Evolutionary conservation across 2,797 vertebrate genomes (phyloP), one percentile per base, ranked within the genome.

Genomic region (Sylvia borin): DNA sequence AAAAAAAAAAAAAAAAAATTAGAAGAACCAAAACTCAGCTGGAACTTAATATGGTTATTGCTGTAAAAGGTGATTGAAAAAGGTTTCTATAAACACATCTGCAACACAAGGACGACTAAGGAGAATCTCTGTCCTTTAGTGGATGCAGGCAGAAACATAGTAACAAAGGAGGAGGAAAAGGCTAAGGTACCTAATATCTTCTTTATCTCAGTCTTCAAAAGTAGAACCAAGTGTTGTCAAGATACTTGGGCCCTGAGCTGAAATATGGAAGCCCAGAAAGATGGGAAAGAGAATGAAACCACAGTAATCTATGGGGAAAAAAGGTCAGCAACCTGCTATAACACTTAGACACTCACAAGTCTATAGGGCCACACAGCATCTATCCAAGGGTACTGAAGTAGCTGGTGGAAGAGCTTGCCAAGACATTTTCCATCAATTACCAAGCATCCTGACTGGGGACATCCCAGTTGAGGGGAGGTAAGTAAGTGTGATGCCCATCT

Each of bases 391-490:
- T 25, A 40, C 18, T 9, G 34, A 72, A 19, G 15, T 11, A 61
- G 13, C 32, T 66, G 34, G 31, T 29, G 4, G 31, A 48, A 72
- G 42, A 27, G 22, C 16, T 58, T 4, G 0, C 27, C 1, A 1
- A 71, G 32, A 4, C 36, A 21, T 60, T 50, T 72, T 34, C 32
- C 5, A 45, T 34, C 20, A 38, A 3, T 61, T 38, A 20, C 38
- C 40, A 40, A 29, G 17, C 32, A 42, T 45, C 42, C 13, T 29
- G 13, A 61, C 4, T 19, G 4, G 5, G 13, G 13, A 45, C 7
- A 13, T 64, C 18, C 11, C 45, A 70, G 4, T 0, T 29, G 31
- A 53, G 31, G 21, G 51, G 18, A 64, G 26, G 5, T 21, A 47
- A 64, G 8, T 10, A 58, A 26, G 26, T 34, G 8, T 65, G 29